phyloP scores from a whole-genome alignment of 2,797 vertebrate genomes.

The Phrynocephalus vlangalii region DNA sequence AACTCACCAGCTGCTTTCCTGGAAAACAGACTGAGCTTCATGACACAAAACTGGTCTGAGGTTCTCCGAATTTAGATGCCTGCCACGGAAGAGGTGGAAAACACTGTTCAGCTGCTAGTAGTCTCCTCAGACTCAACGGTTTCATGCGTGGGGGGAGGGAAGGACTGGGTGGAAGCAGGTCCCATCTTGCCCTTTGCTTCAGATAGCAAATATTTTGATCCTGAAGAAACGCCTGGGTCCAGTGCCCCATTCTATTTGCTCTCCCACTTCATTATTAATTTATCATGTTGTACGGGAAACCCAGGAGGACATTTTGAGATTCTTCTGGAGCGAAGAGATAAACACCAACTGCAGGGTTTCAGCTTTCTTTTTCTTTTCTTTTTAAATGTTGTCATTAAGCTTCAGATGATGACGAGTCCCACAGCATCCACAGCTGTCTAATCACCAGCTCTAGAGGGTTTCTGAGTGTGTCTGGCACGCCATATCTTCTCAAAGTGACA shows the following conservation, averaged over 20 bases:
- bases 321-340: neutral
- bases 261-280: neutral
- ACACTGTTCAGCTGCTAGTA: neutral
- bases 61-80: neutral
- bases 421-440: neutral
- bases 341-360: neutral
- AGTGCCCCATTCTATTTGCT: neutral
- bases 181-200: neutral
- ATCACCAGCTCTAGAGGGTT: constrained; percentile 17
- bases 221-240: neutral
- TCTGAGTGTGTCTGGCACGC: neutral
- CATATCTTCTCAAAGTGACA: fast-evolving
- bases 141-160: neutral
- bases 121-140: neutral
- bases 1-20: neutral
- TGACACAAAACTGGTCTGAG: neutral
- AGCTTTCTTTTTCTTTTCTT: neutral
- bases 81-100: neutral
- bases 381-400: neutral
- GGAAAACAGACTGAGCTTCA: neutral
- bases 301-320: neutral
- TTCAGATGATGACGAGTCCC: constrained; percentile 5
- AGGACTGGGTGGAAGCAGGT: too few relatives aligned
- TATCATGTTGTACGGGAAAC: neutral
- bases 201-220: neutral